A percentile compares a stretch with the other conserved stretches of the same genome.
Evolutionary conservation across 2,797 vertebrate genomes (phyloP).

Genomic region (Hippopotamyrus pictus): DNA sequence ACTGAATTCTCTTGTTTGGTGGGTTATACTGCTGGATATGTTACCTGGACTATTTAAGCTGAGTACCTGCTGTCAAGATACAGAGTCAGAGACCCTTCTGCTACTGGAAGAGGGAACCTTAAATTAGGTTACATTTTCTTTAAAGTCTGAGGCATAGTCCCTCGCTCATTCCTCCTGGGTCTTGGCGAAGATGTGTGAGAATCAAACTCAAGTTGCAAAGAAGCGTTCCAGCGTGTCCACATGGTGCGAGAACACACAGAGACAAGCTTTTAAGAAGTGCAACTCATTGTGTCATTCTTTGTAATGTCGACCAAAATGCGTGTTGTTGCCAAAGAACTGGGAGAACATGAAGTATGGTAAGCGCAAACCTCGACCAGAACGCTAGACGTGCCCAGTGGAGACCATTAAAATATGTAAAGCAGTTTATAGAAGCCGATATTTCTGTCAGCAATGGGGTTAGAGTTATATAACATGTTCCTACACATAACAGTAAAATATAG

Average conservation of each 20-base stretch:
- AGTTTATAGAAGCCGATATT: background rate
- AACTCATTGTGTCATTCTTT: conserved; percentile 2
- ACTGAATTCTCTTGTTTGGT: background rate
- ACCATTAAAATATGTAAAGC: background rate
- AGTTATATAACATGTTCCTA: background rate
- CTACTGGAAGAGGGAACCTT: background rate
- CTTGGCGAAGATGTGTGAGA: background rate
- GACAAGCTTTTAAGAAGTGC: background rate
- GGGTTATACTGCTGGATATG: background rate
- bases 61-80: background rate
- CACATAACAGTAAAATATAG: background rate
- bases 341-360: background rate
- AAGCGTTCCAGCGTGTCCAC: background rate
- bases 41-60: background rate
- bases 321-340: background rate
- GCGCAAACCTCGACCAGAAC: background rate
- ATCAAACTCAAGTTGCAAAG: background rate
- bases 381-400: background rate
- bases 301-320: background rate
- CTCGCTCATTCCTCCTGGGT: background rate
- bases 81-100: background rate
- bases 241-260: background rate
- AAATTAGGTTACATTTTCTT: background rate
- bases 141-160: background rate
- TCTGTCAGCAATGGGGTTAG: background rate